Base-by-base conservation (phyloP, 2,888 invertebrate species). In the Catonia carolina region DNA sequence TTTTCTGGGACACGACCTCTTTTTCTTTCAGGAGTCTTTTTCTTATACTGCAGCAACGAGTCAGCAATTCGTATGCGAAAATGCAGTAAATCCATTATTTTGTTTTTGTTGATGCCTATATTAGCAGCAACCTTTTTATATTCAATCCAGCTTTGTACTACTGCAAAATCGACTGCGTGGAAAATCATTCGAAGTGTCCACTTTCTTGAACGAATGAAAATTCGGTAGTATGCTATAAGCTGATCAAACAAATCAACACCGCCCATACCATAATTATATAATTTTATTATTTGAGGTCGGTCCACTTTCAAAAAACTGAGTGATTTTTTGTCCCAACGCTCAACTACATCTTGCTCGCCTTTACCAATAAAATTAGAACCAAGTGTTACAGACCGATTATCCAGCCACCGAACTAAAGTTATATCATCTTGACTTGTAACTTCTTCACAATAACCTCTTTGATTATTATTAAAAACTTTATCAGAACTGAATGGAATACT, bases 171-270 rank as follows among this genome's bases (percentile, higher is more conserved):
- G 10, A 61, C 17, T 2, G 54, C 60, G 45, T 60, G 61, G 18
- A 22, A 39, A 27, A 61, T 54, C 55, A 63, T 56, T 12, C 63
- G 17, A 5, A 63, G 20, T 1, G 62, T 61, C 63, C 63, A 60
- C 36, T 62, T 63, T 53, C 39, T 53, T 23, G 51, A 36, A 20
- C 51, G 12, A 51, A 35, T 51, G 18, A n/a, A 53, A n/a, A 53
- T 56, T 45, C 56, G 37, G 27, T 56, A 53, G 12, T 45, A 41
- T 27, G 45, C 47, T 20, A 56, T 56, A 20, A 53, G 22, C 37
- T 56, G 56, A 35, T 56, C 56, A 7, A 56, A 22, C 20, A 41
- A 18, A 35, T 56, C 53, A 8, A 56, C 56, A n/a, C 56, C 52
- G 12, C 56, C 56, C 56, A 56, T 56, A 17, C 45, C 52, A 10